phyloP scores from a whole-genome alignment of 1,140 invertebrate genomes.

The Trinorchestia longiramus region DNA sequence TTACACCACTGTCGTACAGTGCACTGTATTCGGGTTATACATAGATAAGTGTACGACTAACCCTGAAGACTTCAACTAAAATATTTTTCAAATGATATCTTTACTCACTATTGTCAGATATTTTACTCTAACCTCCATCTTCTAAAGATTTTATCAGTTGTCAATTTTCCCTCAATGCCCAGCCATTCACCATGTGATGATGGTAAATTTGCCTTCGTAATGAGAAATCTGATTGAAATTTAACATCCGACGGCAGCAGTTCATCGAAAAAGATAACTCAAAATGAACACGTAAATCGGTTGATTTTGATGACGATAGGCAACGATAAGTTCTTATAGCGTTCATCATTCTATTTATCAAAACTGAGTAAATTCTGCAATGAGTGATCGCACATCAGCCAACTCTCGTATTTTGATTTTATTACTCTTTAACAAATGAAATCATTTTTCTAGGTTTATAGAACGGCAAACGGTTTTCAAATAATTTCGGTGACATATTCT shows the following conservation, averaged over 20 bases:
- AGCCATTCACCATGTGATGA: not conserved
- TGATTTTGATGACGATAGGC: not conserved
- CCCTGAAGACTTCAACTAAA: not conserved
- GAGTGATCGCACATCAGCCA: not conserved
- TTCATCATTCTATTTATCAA: not conserved
- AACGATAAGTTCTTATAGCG: not conserved
- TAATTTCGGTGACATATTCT: no score
- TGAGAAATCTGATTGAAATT: slow-evolving; percentile 9
- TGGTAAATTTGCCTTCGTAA: not conserved
- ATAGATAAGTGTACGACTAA: no score
- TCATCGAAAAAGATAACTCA: not conserved
- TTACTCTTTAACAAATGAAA: not conserved
- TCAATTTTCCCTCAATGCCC: not conserved
- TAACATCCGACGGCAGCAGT: not conserved
- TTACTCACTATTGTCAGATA: not conserved
- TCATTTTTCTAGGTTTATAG: no score
- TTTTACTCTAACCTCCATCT: not conserved
- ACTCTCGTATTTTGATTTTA: not conserved
- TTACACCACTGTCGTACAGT: no score
- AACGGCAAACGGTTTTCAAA: no score
- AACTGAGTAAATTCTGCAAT: not conserved
- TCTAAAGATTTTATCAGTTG: not conserved
- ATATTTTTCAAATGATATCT: not conserved
- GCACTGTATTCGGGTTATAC: no score
- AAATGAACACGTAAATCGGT: not conserved